These are phyloP conservation scores for Columba janthina DNA, from an alignment of 2,113 vertebrate species.

Conservation along the genomic window DNA sequence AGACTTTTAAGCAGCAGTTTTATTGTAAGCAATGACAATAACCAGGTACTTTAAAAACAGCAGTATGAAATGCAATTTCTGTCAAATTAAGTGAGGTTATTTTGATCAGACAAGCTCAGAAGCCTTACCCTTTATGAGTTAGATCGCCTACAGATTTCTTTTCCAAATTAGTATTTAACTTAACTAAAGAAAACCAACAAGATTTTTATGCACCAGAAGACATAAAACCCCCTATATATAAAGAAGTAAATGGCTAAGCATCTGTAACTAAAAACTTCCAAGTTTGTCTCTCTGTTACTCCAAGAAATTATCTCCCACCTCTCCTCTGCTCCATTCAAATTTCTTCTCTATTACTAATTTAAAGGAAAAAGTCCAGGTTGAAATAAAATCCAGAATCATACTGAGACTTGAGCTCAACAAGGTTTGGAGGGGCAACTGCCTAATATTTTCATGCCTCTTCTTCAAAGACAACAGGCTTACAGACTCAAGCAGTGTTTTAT, in stretches of 20 bases:
- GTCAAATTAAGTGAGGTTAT: slow-evolving; percentile 26
- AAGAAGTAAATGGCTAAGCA: neutral
- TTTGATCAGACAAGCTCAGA: slow-evolving; percentile 30
- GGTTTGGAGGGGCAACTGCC: neutral
- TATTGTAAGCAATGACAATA: neutral
- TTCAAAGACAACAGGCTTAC: neutral
- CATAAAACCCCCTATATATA: neutral
- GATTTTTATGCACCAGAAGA: neutral
- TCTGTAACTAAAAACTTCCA: neutral
- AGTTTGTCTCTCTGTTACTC: neutral
- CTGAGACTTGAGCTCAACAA: neutral
- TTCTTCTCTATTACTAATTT: neutral
- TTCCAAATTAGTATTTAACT: neutral
- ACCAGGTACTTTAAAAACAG: neutral
- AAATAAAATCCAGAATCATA: neutral
- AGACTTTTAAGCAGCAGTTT: neutral
- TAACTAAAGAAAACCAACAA: neutral
- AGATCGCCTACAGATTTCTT: neutral
- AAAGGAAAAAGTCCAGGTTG: neutral
- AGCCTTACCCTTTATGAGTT: neutral
- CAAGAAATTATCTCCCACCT: neutral
- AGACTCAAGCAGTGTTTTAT: rapidly evolving
- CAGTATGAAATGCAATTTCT: slow-evolving; percentile 1
- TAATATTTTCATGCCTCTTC: neutral
- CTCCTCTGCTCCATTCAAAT: neutral